Conservation (phyloP, 2,888 invertebrate genomes). For the Chloromyia formosa region DNA sequence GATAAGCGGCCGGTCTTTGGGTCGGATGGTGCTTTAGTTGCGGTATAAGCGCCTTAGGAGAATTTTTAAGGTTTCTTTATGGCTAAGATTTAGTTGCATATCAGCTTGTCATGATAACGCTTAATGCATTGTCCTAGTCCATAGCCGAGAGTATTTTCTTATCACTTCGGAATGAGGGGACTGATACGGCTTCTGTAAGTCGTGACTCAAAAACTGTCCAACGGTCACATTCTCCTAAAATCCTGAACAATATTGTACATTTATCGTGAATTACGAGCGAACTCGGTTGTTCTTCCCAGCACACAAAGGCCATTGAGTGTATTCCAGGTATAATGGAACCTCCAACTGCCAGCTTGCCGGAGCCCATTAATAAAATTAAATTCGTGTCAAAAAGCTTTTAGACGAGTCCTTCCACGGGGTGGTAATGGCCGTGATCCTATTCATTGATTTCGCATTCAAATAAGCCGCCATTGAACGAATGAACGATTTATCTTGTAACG, state of each 20-base stretch:
- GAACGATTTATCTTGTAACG: constrained; percentile 37
- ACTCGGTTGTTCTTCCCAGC: not conserved
- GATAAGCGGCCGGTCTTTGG: not conserved
- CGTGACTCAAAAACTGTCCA: not conserved
- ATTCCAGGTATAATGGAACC: not conserved
- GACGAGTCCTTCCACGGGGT: not conserved
- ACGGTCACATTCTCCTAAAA: not conserved
- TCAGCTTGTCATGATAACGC: not conserved
- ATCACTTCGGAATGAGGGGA: not conserved
- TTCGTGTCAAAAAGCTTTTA: constrained; percentile 52
- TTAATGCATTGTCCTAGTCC: not conserved
- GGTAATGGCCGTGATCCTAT: constrained; percentile 21
- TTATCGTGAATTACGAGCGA: not conserved
- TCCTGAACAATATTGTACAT: not conserved
- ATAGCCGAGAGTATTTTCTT: too few species aligned
- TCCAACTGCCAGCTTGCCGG: not conserved
- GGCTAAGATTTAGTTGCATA: not conserved
- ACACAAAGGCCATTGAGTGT: not conserved
- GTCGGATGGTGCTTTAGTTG: not conserved
- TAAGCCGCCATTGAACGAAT: constrained; percentile 31
- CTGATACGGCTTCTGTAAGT: not conserved
- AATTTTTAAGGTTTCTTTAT: not conserved
- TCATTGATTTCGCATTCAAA: constrained; percentile 39
- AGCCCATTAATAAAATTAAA: constrained; percentile 53
- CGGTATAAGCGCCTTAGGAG: not conserved